Percentiles rank a stretch among this genome's conserved stretches.
Evolutionary conservation across 2,113 vertebrate species (phyloP).

Genomic region (Trematomus loennbergii): DNA sequence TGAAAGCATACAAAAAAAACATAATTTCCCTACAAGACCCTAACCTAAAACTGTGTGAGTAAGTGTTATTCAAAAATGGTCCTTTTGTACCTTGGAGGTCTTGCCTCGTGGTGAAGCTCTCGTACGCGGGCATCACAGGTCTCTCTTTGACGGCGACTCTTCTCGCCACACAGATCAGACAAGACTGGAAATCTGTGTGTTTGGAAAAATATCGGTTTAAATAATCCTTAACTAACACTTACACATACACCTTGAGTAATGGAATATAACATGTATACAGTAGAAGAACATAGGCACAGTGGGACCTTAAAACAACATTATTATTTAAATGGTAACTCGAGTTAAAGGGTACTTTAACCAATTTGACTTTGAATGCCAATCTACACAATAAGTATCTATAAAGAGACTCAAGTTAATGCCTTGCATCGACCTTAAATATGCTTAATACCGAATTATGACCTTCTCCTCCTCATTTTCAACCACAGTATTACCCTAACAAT

Average conservation of each 20-base stretch:
- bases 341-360: too few species aligned
- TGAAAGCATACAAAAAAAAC: too few species aligned
- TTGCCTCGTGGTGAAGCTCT: slow-evolving; percentile 97
- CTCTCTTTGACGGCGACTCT: slow-evolving; percentile 95
- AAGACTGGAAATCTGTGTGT: slow-evolving; percentile 94
- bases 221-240: neutral
- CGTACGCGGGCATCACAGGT: slow-evolving; percentile 88
- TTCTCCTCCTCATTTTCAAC: neutral
- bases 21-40: too few species aligned
- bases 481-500: neutral
- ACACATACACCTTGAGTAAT: neutral
- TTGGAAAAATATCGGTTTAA: neutral
- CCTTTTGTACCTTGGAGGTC: slow-evolving; percentile 91
- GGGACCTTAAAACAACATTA: neutral
- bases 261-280: neutral
- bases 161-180: slow-evolving; percentile 97
- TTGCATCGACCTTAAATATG: neutral
- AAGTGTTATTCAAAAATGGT: too few species aligned
- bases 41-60: too few species aligned
- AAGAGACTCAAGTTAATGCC: too few species aligned
- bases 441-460: neutral
- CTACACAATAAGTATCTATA: too few species aligned
- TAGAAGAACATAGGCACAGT: neutral
- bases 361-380: too few species aligned
- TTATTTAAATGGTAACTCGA: too few species aligned